These are phyloP conservation scores for Hylia prasina DNA, from an alignment of 2,113 vertebrate genomes.

Conservation along the genomic window DNA sequence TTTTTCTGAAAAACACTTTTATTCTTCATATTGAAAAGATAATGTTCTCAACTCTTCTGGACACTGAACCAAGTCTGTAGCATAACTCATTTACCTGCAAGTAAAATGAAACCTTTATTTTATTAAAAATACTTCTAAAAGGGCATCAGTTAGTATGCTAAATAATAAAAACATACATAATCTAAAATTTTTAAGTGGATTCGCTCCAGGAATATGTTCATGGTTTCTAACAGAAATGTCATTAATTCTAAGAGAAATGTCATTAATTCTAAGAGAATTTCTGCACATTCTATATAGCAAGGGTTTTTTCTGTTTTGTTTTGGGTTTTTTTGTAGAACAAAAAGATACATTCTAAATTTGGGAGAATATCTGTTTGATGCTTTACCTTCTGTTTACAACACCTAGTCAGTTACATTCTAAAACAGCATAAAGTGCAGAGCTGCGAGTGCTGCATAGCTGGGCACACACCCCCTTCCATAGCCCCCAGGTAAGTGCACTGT, in stretches of 20 bases:
- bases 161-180: not conserved
- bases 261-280: not conserved
- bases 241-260: not conserved
- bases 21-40: not conserved
- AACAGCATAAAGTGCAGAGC: not conserved
- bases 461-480: not conserved
- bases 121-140: not conserved
- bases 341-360: not conserved
- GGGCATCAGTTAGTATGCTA: not conserved
- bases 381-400: not conserved
- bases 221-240: not conserved
- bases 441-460: not conserved
- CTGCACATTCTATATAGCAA: not conserved
- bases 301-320: not conserved
- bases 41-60: not conserved
- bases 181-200: not conserved
- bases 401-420: not conserved
- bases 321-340: not conserved
- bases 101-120: slow-evolving; percentile 26
- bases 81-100: slow-evolving; percentile 19
- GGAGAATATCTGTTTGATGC: not conserved
- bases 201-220: not conserved
- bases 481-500: not conserved
- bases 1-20: slow-evolving; percentile 14
- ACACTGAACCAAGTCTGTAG: slow-evolving; percentile 1